Conservation (phyloP, 2,888 invertebrate genomes). For the Alviniconcha strummeri region DNA sequence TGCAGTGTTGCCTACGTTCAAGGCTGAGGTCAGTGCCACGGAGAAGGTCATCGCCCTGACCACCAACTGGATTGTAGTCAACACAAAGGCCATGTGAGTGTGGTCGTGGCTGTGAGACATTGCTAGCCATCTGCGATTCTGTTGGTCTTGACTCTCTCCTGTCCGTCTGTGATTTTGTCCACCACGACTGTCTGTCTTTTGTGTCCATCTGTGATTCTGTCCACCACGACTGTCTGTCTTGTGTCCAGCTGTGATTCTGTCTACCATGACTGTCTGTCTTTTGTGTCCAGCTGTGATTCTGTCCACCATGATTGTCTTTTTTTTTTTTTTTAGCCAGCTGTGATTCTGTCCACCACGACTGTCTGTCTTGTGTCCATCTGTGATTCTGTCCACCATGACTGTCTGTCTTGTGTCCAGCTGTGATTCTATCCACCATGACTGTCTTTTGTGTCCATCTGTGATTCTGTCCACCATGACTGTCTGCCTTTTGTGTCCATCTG, state of each 20-base stretch:
- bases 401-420: neutral
- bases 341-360: neutral
- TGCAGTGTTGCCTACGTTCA: constrained; percentile 39
- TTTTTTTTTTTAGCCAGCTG: neutral
- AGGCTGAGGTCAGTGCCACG: constrained; percentile 12
- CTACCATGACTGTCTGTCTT: too few species aligned
- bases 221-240: neutral
- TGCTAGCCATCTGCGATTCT: too few species aligned
- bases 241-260: too few species aligned
- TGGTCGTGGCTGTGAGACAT: too few species aligned
- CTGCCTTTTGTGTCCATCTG: neutral
- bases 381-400: neutral
- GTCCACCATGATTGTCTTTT: neutral
- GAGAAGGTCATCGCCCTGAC: constrained; percentile 36
- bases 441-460: too few species aligned
- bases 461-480: neutral
- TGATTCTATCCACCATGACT: too few species aligned
- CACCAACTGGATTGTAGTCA: constrained; percentile 33
- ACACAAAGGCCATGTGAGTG: constrained; percentile 29
- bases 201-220: neutral
- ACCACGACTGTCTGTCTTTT: neutral
- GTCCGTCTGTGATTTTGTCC: neutral
- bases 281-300: too few species aligned
- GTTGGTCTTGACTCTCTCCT: neutral
- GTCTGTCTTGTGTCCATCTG: neutral